Evolutionary conservation across 2,797 vertebrate genomes (phyloP).

Genomic region (Pseudopleuronectes americanus): DNA sequence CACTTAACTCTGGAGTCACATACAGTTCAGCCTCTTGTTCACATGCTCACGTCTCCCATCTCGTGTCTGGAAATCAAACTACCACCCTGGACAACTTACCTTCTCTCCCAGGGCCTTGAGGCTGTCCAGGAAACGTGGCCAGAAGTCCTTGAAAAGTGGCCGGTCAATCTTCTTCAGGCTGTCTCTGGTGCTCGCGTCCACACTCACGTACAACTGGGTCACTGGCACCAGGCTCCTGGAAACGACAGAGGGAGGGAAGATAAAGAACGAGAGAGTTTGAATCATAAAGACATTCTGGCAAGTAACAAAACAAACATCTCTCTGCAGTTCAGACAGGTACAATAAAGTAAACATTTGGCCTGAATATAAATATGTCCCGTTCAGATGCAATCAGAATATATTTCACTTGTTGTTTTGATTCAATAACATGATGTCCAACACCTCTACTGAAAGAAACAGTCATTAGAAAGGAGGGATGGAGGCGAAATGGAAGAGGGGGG

Average conservation of each 20-base stretch:
- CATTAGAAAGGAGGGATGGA: too few relatives aligned
- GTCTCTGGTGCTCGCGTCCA: constrained; percentile 95
- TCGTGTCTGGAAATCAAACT: background rate
- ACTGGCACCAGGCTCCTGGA: constrained; percentile 91
- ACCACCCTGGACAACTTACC: constrained; percentile 75
- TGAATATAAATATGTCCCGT: too few relatives aligned
- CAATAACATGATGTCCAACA: too few relatives aligned
- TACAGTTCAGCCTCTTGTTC: background rate
- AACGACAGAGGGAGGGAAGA: background rate
- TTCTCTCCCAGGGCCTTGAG: constrained; percentile 93
- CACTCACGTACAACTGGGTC: constrained; percentile 95
- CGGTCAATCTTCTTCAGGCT: constrained; percentile 95
- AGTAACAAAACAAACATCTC: background rate
- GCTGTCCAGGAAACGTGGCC: constrained; percentile 93
- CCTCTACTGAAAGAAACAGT: too few relatives aligned
- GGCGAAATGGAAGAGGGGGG: too few relatives aligned
- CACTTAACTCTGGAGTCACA: too few relatives aligned
- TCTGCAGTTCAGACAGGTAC: background rate
- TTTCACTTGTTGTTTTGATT: background rate
- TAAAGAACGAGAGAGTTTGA: background rate
- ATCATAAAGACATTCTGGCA: background rate
- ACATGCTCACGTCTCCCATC: background rate
- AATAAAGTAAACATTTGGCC: background rate
- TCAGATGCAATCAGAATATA: background rate
- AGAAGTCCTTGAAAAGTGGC: constrained; percentile 97